These are phyloP conservation scores for Oreochromis aureus DNA, from an alignment of 2,113 vertebrate genomes.

Conservation along the genomic window DNA sequence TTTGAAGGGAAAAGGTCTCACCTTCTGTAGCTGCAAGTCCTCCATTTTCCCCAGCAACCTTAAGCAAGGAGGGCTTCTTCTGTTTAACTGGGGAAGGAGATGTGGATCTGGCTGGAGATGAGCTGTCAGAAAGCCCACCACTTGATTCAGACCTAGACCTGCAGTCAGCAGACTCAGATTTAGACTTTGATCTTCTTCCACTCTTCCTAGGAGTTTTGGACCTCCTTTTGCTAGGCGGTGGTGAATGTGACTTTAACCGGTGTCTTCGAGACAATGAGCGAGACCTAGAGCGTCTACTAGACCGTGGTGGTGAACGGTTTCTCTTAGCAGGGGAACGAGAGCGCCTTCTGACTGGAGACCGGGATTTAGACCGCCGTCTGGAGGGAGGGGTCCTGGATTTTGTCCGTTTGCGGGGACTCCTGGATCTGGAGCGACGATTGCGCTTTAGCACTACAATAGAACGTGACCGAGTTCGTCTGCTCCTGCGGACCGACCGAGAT, in stretches of 20 bases:
- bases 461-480: slow-evolving; percentile 68
- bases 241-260: slow-evolving; percentile 52
- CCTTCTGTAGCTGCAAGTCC: not conserved
- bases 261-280: slow-evolving; percentile 49
- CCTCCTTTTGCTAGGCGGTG: slow-evolving; percentile 33
- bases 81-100: slow-evolving; percentile 54
- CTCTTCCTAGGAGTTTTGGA: slow-evolving; percentile 62
- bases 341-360: slow-evolving; percentile 55
- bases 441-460: slow-evolving; percentile 61
- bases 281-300: slow-evolving; percentile 53
- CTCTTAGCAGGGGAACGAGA: slow-evolving; percentile 60
- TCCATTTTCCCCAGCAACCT: slow-evolving; percentile 11
- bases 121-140: slow-evolving; percentile 50
- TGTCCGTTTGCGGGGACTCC: slow-evolving; percentile 55
- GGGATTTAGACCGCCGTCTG: slow-evolving; percentile 53
- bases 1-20: not conserved
- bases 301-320: slow-evolving; percentile 53
- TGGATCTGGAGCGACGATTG: slow-evolving; percentile 64
- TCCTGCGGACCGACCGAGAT: slow-evolving; percentile 60
- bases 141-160: slow-evolving; percentile 65
- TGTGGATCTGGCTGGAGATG: slow-evolving; percentile 51
- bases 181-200: slow-evolving; percentile 62
- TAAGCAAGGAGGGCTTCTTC: not conserved
- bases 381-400: slow-evolving; percentile 60
- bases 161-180: slow-evolving; percentile 47